Evolutionary conservation across 37 sponge, comb jelly and placozoan genomes (phyloP).

Genomic region (Theonella swinhoei): DNA sequence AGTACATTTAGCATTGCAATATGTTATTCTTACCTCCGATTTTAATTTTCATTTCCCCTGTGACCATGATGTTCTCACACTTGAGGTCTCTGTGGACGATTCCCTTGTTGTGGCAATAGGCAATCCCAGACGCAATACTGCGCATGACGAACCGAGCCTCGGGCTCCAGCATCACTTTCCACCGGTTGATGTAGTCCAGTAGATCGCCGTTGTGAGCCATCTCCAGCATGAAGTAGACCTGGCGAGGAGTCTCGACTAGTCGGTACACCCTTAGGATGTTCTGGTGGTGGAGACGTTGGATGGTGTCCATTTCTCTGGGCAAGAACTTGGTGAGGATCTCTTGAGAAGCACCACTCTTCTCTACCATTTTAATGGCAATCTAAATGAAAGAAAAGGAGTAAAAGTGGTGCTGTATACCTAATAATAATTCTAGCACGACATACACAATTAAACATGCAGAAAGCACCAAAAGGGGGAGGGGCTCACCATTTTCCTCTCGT

Average conservation of each 20-base stretch:
- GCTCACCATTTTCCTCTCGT: slow-evolving; percentile 59
- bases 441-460: not conserved
- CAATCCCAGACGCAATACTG: slow-evolving; percentile 64
- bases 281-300: slow-evolving; percentile 65
- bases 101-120: slow-evolving; percentile 65
- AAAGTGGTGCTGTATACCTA: not conserved
- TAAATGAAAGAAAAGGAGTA: slow-evolving; percentile 22
- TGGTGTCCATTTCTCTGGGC: slow-evolving; percentile 82
- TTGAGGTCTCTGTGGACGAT: slow-evolving; percentile 91
- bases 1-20: too few relatives aligned
- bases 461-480: not conserved
- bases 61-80: slow-evolving; percentile 93
- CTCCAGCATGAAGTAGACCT: slow-evolving; percentile 88
- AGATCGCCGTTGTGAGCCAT: slow-evolving; percentile 90
- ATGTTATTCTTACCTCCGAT: slow-evolving; percentile 73
- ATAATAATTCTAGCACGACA: not conserved
- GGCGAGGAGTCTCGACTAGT: slow-evolving; percentile 74
- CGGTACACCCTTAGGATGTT: slow-evolving; percentile 66
- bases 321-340: slow-evolving; percentile 89
- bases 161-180: slow-evolving; percentile 66
- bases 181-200: slow-evolving; percentile 86
- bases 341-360: slow-evolving; percentile 76
- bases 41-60: slow-evolving; percentile 74
- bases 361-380: slow-evolving; percentile 90
- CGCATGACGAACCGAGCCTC: slow-evolving; percentile 72